phyloP scores from a whole-genome alignment of 1,140 invertebrate genomes.

The Caenorhabditis remanei region DNA sequence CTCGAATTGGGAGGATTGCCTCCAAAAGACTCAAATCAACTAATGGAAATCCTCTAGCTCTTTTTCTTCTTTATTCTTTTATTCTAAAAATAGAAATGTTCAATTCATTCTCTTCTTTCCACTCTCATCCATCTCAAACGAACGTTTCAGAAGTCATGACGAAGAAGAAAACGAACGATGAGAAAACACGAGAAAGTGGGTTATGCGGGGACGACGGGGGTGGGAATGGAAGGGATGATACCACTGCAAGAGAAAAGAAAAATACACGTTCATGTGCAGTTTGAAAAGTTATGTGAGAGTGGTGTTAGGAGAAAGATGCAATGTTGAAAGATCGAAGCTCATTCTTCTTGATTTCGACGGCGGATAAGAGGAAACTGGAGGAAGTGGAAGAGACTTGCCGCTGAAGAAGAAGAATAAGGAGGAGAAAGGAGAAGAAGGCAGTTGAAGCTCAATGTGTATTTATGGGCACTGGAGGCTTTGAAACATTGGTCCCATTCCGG shows the following conservation, averaged over 20 bases:
- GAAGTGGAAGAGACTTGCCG: constrained; percentile 33
- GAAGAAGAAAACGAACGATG: neutral
- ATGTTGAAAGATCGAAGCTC: constrained; percentile 55
- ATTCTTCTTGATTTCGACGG: constrained; percentile 52
- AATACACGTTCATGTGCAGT: constrained; percentile 54
- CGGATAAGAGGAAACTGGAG: constrained; percentile 46
- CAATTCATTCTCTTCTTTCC: neutral
- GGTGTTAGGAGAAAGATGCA: constrained; percentile 18
- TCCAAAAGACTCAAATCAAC: constrained; percentile 25
- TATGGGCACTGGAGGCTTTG: constrained; percentile 43
- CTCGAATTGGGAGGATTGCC: neutral
- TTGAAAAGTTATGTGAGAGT: constrained; percentile 53
- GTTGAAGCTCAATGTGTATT: constrained; percentile 46
- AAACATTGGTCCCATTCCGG: constrained; percentile 40
- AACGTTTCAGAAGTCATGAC: constrained; percentile 17
- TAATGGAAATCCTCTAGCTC: constrained; percentile 25
- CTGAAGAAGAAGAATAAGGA: constrained; percentile 4
- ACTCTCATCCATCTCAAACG: neutral
- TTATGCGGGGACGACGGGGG: neutral
- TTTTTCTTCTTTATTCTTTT: neutral
- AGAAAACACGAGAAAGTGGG: neutral
- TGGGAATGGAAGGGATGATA: too few relatives aligned
- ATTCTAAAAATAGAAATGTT: constrained; percentile 6
- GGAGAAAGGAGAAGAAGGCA: constrained; percentile 4
- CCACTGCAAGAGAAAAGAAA: neutral